Conservation (phyloP, 2,888 invertebrate species). For the Cryptosula pallasiana region DNA sequence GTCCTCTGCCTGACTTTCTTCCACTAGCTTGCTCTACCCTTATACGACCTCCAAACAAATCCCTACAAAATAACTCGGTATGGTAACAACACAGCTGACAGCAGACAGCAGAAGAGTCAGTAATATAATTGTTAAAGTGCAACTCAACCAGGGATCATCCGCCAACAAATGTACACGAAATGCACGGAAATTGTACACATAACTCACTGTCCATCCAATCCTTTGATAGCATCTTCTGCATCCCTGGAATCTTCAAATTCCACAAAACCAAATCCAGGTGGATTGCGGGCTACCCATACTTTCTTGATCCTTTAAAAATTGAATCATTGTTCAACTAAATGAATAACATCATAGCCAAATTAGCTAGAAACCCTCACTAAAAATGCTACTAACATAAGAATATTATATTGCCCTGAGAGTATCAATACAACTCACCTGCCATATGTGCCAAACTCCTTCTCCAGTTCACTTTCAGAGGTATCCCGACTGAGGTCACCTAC, state of each 20-base stretch:
- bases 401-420: no score
- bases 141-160: no score
- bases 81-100: no score
- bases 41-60: slow-evolving; percentile 3
- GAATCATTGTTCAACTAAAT: no score
- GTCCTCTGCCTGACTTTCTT: not conserved
- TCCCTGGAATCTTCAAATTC: slow-evolving; percentile 86
- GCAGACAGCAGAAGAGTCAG: no score
- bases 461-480: slow-evolving; percentile 34
- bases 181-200: no score
- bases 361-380: no score
- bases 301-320: slow-evolving; percentile 32
- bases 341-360: no score
- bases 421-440: slow-evolving; percentile 32
- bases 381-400: no score
- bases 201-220: slow-evolving; percentile 74
- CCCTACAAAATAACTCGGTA: no score
- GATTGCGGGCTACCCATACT: slow-evolving; percentile 51
- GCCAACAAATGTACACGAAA: no score
- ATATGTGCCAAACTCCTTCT: slow-evolving; percentile 36
- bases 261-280: slow-evolving; percentile 73
- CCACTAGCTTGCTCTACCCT: slow-evolving; percentile 11
- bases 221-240: slow-evolving; percentile 78
- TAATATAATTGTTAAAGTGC: no score
- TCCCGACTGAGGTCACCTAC: slow-evolving; percentile 36